Conservation (phyloP, 2,113 vertebrate species). For the Triplophysa tibetana region DNA sequence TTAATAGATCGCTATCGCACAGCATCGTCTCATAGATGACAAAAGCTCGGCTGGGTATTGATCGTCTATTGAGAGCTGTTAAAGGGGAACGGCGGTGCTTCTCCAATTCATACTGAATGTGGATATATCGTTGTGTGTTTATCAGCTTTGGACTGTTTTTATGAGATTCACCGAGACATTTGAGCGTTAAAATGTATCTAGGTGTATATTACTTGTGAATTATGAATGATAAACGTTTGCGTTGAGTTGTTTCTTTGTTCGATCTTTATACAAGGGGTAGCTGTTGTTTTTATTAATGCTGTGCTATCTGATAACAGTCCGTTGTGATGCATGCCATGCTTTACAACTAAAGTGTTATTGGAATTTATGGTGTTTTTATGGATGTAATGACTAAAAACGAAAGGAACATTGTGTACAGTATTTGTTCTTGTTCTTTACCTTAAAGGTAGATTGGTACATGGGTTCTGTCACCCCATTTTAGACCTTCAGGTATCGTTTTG, state of each 20-base stretch:
- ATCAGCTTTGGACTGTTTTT: neutral
- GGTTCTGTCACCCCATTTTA: neutral
- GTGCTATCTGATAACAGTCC: neutral
- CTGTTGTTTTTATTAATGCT: neutral
- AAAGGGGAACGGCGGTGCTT: neutral
- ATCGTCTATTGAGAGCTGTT: slow-evolving; percentile 5
- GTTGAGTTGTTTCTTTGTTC: neutral
- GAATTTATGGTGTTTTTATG: neutral
- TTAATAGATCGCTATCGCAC: neutral
- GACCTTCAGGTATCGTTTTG: neutral
- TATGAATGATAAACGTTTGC: neutral
- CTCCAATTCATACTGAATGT: neutral
- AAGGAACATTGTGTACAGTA: neutral
- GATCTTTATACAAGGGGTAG: neutral
- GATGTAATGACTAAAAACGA: neutral
- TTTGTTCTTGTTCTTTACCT: neutral
- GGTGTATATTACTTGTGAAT: neutral
- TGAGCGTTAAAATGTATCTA: neutral
- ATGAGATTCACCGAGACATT: neutral
- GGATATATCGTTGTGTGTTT: neutral
- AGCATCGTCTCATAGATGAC: neutral
- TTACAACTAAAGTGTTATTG: neutral
- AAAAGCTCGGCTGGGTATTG: neutral
- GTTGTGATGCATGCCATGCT: neutral
- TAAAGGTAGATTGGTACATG: neutral